Evolutionary conservation across 2,797 vertebrate species (phyloP).

Genomic region (Molossus alvarezi): DNA sequence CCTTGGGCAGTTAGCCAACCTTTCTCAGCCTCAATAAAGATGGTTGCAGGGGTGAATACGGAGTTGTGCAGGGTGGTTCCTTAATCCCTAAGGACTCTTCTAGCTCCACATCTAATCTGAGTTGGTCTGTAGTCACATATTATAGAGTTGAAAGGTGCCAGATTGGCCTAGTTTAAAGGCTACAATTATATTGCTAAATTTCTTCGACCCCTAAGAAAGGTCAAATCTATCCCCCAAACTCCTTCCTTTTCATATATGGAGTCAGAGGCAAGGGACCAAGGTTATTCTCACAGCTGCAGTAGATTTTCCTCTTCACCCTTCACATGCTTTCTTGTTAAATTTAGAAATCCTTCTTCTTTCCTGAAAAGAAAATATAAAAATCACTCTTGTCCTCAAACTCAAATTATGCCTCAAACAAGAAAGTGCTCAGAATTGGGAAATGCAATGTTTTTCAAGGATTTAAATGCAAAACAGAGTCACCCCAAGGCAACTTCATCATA

Average conservation of each 20-base stretch:
- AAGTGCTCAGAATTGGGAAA: conserved; percentile 67
- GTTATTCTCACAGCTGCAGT: not conserved
- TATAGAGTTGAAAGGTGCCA: not conserved
- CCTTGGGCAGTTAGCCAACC: not conserved
- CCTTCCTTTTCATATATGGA: not conserved
- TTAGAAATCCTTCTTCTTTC: conserved; percentile 63
- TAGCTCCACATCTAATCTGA: not conserved
- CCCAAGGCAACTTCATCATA: conserved; percentile 58
- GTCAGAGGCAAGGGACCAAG: not conserved
- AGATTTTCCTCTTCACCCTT: not conserved
- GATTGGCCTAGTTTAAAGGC: not conserved
- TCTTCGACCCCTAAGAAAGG: conserved; percentile 15
- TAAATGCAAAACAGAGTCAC: conserved; percentile 72
- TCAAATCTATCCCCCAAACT: not conserved
- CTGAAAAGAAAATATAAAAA: conserved; percentile 70
- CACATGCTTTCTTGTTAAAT: conserved; percentile 60
- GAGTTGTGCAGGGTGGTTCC: not conserved
- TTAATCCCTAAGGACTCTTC: not conserved
- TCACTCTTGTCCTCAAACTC: conserved; percentile 68
- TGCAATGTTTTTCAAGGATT: conserved; percentile 61
- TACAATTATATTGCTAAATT: not conserved
- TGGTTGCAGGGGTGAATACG: not conserved
- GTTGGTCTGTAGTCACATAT: not conserved
- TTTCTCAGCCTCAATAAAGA: not conserved
- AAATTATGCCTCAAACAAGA: conserved; percentile 51